A percentile compares a stretch with the other conserved stretches of the same genome.
Evolutionary conservation across 1,140 invertebrate species (phyloP).

Genomic region (Lasioglossum albipes): DNA sequence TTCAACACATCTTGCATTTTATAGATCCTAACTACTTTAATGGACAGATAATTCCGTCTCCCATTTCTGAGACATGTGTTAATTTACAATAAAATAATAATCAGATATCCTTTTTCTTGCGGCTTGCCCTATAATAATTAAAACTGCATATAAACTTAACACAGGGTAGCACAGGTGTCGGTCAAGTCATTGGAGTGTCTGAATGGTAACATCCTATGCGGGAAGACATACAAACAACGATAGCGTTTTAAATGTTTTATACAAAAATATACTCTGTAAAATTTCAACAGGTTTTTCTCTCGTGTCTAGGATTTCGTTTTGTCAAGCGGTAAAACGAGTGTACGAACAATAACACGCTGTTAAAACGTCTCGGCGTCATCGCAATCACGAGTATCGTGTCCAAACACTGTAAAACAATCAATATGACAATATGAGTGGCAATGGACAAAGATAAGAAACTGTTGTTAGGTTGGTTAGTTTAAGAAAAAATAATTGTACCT

Average conservation of each 20-base stretch:
- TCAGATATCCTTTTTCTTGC: background rate
- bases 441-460: background rate
- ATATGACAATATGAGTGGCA: slow-evolving; percentile 21
- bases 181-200: background rate
- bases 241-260: slow-evolving; percentile 39
- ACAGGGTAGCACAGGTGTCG: slow-evolving; percentile 29
- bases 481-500: background rate
- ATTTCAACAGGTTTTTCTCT: slow-evolving; percentile 53
- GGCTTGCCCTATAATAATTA: background rate
- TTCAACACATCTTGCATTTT: too few species aligned
- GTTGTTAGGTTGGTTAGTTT: background rate
- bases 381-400: slow-evolving; percentile 59
- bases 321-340: slow-evolving; percentile 42
- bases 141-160: slow-evolving; percentile 8
- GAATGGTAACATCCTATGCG: slow-evolving; percentile 24
- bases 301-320: slow-evolving; percentile 32
- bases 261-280: slow-evolving; percentile 57
- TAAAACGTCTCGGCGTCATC: slow-evolving; percentile 64
- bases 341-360: slow-evolving; percentile 36
- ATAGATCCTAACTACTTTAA: too few species aligned
- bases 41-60: too few species aligned
- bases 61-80: too few species aligned
- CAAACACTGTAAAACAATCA: slow-evolving; percentile 58
- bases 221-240: slow-evolving; percentile 48
- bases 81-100: background rate